phyloP scores from a whole-genome alignment of 1,140 invertebrate species.

The Hylaeus volcanicus region DNA sequence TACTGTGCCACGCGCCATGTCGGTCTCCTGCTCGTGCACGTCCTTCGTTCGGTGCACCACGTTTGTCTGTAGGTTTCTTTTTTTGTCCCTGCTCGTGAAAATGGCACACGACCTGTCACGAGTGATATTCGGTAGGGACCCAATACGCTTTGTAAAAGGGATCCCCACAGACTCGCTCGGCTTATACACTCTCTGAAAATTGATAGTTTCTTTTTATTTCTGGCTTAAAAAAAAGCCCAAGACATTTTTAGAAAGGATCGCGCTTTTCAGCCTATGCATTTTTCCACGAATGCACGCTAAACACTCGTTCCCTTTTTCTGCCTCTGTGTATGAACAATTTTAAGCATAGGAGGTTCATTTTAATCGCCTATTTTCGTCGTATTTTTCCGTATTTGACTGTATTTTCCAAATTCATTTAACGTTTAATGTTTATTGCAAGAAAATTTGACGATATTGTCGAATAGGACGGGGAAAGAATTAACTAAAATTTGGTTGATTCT shows the following conservation, averaged over 20 bases:
- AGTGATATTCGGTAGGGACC: background rate
- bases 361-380: background rate
- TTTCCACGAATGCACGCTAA: background rate
- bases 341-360: no score
- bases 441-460: background rate
- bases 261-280: background rate
- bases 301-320: no score
- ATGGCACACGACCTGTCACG: slow-evolving; percentile 35
- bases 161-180: background rate
- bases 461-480: background rate
- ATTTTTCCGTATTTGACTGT: background rate
- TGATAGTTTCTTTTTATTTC: slow-evolving; percentile 19
- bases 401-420: background rate
- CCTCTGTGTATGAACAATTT: background rate
- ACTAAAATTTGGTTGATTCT: background rate
- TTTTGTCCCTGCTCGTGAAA: slow-evolving; percentile 30
- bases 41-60: slow-evolving; percentile 63
- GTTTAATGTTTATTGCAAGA: background rate
- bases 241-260: slow-evolving; percentile 20
- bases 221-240: background rate
- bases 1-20: slow-evolving; percentile 76
- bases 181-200: slow-evolving; percentile 10
- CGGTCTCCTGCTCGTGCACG: slow-evolving; percentile 68
- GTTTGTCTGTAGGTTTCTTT: slow-evolving; percentile 45
- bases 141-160: background rate